Base-by-base conservation (phyloP, 2,888 invertebrate genomes). In the Lasiommata megera region DNA sequence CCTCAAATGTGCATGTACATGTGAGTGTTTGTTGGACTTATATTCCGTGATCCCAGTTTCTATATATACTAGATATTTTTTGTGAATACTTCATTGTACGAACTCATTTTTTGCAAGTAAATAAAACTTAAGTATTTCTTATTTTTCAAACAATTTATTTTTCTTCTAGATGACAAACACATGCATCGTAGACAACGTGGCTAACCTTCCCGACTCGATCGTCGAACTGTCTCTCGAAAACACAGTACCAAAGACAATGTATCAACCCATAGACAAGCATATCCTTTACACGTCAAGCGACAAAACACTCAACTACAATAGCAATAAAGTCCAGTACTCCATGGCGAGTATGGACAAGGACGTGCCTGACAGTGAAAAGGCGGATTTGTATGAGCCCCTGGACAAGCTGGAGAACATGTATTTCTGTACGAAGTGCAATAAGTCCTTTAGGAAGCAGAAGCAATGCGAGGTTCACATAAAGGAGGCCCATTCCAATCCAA, bases 391-490 rank as follows among this genome's bases (percentile, higher is more conserved):
- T 52, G 83, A 82, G 1, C 72, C 77, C 0, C 55, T 85, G 34
- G 84, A 82, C 36, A 86, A 82, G 41, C 56, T 88, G 41, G 87
- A 84, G 11, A 53, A 36, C n/a, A 55, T 84, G 51, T 88, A 79
- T 44, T 80, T 72, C 53, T 90, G 91, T 63, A 68, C 72, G 5
- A 88, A 86, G 76, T 86, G 92, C 54, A 83, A 92, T 65, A 93
- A 93, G 73, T 86, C 91, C 5, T 94, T 94, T 69, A 84, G 93
- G 58, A 92, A 93, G 52, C 93, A 93, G 74, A 94, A 93, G 71
- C 92, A 93, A 1, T 93, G 91, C 63, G 94, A 94, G 61, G 84
- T 90, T 0, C 94, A 94, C 70, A 84, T 93, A 65, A 91, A 92
- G 62, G 92, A 93, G 41, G 89, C 84, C 0, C 94, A 94, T 71